Conservation (phyloP, 2,797 vertebrate genomes). For the Sparidentex hasta region DNA sequence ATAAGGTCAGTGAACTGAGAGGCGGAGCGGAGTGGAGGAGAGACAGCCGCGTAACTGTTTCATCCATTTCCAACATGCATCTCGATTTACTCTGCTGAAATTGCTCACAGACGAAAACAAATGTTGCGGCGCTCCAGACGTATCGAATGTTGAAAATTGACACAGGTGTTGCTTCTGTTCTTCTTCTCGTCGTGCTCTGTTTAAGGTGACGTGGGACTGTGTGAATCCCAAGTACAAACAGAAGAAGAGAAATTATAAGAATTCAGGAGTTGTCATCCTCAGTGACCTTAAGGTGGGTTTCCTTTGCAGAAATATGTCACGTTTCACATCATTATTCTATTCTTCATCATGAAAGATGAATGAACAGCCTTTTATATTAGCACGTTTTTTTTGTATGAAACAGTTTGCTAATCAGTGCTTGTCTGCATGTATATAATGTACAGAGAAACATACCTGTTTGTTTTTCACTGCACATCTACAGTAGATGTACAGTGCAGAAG, state of each 20-base stretch:
- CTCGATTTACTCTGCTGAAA: conserved; percentile 43
- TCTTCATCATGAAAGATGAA: not conserved
- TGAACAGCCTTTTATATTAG: not conserved
- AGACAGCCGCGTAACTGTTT: conserved; percentile 49
- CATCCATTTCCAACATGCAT: conserved; percentile 58
- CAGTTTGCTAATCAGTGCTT: not conserved
- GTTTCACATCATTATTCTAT: conserved; percentile 3
- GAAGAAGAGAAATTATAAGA: conserved; percentile 96
- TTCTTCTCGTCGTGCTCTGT: conserved; percentile 17
- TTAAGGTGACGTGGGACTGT: conserved; percentile 95
- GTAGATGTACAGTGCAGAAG: not conserved
- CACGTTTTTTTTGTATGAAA: not conserved
- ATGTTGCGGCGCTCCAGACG: conserved; percentile 35
- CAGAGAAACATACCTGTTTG: not conserved
- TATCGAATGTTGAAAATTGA: conserved; percentile 24
- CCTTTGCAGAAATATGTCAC: conserved; percentile 1
- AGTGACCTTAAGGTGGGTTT: conserved; percentile 91
- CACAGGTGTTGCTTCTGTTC: conserved; percentile 31
- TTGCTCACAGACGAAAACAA: conserved; percentile 52
- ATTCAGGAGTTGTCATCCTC: conserved; percentile 94
- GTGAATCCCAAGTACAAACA: conserved; percentile 96
- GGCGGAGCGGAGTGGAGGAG: conserved; percentile 37
- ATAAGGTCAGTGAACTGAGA: conserved; percentile 87
- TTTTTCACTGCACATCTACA: conserved; percentile 13
- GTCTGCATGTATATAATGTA: not conserved